Evolutionary conservation across 2,113 vertebrate species (phyloP).

Genomic region (Lota lota): DNA sequence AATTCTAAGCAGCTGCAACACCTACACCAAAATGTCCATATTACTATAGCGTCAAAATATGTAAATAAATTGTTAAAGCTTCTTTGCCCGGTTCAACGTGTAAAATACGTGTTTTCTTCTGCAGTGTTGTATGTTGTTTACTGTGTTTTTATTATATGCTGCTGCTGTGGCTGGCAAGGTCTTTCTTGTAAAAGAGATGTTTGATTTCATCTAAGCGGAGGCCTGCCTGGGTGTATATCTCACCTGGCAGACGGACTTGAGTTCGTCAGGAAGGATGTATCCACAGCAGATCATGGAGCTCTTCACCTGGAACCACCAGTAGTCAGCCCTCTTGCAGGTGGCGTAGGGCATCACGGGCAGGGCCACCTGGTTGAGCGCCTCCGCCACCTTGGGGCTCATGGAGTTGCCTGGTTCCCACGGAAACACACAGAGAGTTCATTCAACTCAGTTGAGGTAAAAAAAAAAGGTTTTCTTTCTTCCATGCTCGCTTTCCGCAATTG

Average conservation of each 20-base stretch:
- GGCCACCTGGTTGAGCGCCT: constrained; percentile 72
- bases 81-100: too few species aligned
- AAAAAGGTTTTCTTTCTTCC: too few species aligned
- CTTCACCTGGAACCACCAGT: constrained; percentile 81
- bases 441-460: too few species aligned
- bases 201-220: neutral
- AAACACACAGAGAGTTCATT: neutral
- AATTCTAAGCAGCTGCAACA: too few species aligned
- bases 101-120: too few species aligned
- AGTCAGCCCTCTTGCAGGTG: constrained; percentile 73
- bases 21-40: too few species aligned
- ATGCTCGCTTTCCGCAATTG: too few species aligned
- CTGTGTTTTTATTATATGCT: neutral
- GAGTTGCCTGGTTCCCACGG: constrained; percentile 59
- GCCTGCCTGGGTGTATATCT: neutral
- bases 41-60: too few species aligned
- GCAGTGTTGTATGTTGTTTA: neutral
- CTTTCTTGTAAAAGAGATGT: neutral
- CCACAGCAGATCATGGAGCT: constrained; percentile 78
- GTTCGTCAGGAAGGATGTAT: constrained; percentile 72
- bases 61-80: too few species aligned
- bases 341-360: constrained; percentile 71
- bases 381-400: constrained; percentile 60
- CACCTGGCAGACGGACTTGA: constrained; percentile 76
- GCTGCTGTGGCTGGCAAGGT: neutral